phyloP scores from a whole-genome alignment of 2,888 invertebrate species.

The Scotopteryx bipunctaria region DNA sequence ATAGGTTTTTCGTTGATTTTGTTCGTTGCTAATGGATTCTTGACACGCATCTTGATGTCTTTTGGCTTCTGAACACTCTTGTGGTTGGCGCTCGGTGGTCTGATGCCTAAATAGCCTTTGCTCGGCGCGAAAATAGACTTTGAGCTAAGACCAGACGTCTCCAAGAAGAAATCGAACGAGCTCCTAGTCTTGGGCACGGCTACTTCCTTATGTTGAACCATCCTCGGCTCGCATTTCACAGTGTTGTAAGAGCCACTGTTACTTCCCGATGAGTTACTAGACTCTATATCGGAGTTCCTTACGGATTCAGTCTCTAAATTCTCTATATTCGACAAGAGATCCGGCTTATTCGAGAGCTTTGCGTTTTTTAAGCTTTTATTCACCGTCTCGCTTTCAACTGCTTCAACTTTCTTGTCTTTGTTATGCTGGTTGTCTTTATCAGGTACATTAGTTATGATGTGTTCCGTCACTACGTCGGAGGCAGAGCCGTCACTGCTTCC shows the following conservation, averaged over 20 bases:
- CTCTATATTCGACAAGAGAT: constrained; percentile 81
- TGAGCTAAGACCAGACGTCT: constrained; percentile 90
- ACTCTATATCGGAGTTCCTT: constrained; percentile 87
- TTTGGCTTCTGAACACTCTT: constrained; percentile 90
- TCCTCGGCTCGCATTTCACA: constrained; percentile 73
- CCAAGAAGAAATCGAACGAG: constrained; percentile 89
- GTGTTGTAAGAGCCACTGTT: constrained; percentile 77
- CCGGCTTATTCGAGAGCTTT: constrained; percentile 80
- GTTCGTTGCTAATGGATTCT: constrained; percentile 84
- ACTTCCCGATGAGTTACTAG: constrained; percentile 82
- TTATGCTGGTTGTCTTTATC: constrained; percentile 61
- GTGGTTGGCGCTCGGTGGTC: constrained; percentile 88
- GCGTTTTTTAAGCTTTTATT: constrained; percentile 66
- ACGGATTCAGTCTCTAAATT: constrained; percentile 84
- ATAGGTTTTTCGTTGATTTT: constrained; percentile 82
- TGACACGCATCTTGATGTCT: constrained; percentile 89
- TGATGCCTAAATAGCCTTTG: constrained; percentile 63
- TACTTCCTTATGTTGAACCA: constrained; percentile 59
- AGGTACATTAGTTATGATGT: constrained; percentile 63
- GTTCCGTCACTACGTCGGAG: constrained; percentile 73
- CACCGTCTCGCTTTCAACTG: constrained; percentile 60
- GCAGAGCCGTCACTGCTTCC: constrained; percentile 77
- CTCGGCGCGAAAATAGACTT: constrained; percentile 87
- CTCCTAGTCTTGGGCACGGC: constrained; percentile 71
- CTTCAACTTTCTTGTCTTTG: constrained; percentile 57